Conservation (phyloP, 2,888 invertebrate species). For the Tachina lurida region DNA sequence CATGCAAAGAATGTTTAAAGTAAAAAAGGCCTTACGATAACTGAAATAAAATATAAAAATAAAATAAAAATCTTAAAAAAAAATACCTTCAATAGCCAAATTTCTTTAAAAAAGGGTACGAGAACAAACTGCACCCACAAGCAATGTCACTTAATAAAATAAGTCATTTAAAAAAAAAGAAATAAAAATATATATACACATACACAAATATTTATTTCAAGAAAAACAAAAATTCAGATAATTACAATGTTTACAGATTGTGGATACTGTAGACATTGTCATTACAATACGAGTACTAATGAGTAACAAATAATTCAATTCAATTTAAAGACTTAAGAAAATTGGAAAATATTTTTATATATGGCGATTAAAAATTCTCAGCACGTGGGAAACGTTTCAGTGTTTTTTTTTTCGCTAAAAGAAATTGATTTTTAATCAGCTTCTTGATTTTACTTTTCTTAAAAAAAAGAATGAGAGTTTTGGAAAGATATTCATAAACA, state of each 20-base stretch:
- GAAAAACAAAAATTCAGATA: conserved; percentile 19
- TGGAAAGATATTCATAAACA: neutral
- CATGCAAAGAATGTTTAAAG: neutral
- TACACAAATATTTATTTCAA: neutral
- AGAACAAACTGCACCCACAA: neutral
- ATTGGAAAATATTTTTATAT: conserved; percentile 24
- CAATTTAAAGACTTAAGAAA: conserved; percentile 32
- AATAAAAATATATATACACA: neutral
- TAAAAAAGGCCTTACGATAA: conserved; percentile 5
- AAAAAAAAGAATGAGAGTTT: conserved; percentile 4
- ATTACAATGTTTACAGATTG: conserved; percentile 58
- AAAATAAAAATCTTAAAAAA: neutral
- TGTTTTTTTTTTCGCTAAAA: neutral
- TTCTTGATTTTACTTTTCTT: neutral
- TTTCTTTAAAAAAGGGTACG: neutral
- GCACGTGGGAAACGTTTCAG: conserved; percentile 36
- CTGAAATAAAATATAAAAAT: neutral
- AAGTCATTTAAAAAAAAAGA: neutral
- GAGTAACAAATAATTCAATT: conserved; percentile 53
- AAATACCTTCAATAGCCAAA: conserved; percentile 23
- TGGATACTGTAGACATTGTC: neutral
- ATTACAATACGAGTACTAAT: neutral
- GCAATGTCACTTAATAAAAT: neutral
- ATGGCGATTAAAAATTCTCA: conserved; percentile 23
- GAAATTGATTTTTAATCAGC: conserved; percentile 1